Base-by-base conservation (phyloP, 2,113 vertebrate species). In the Lophochroa leadbeateri region DNA sequence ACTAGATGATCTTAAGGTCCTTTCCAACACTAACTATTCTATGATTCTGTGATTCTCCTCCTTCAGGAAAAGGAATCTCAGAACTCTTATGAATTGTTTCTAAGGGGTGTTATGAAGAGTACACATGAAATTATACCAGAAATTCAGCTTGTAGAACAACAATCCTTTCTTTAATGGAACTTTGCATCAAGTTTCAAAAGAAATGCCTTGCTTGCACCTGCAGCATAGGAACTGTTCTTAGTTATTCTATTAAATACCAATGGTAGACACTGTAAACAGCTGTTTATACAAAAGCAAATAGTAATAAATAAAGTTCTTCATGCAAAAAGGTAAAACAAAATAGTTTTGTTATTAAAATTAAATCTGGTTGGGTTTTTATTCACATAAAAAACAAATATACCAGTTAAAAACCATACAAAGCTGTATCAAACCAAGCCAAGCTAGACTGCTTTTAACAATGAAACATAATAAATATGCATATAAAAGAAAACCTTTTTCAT, bases 391-490 rank as follows among this genome's bases (percentile, higher is more conserved):
- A 2, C 18, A 87, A 79, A 79, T 23, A 74, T 9, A 41, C 4
- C 7, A 29, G 8, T 44, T 89, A 20, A 79, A 89, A 88, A 95
- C 39, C n/a, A 78, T 60, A 92, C 33, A 88, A 86, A 89, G 55
- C 31, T 82, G 87, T 67, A 92, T 69, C 35, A 89, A 88, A 80
- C 20, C 37, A 63, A 72, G 39, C 55, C 31, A 79, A 71, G 35
- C 47, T 55, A 46, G 18, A 71, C 13, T 88, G 14, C 50, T 88
- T 93, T 88, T 47, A 90, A 57, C 14, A 88, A 65, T 3, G 4
- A 78, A 88, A 88, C 4, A 58, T 43, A 94, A 96, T 96, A 96
- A 97, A 96, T 96, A 95, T 0, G 1, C 15, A 76, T 76, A 75
- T 37, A 93, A 88, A 92, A 92, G 68, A 95, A 75, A 92, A 69